Percentiles rank a stretch among this genome's conserved stretches.
phyloP scores from a whole-genome alignment of 2,888 invertebrate genomes.

The Cataglyphis altisquamis region DNA sequence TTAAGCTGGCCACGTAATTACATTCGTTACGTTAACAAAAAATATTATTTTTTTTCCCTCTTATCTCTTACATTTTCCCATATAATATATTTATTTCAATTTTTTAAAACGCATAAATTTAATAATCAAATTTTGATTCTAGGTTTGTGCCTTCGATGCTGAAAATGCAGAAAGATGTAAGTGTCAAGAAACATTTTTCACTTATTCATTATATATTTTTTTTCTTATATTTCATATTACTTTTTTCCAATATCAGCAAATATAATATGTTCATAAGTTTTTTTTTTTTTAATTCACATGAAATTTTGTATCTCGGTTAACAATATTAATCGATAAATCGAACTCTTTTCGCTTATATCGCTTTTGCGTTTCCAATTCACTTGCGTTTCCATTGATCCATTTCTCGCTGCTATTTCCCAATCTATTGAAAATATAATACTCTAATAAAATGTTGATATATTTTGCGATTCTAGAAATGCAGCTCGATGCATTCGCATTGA shows the following conservation, averaged over 20 bases:
- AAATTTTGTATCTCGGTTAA: not conserved
- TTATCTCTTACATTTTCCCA: not conserved
- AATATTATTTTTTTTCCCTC: not conserved
- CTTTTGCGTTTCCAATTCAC: not conserved
- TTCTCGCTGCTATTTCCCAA: not conserved
- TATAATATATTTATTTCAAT: not conserved
- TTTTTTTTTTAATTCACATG: not conserved
- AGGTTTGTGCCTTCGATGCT: not conserved
- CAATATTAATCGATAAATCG: conserved; percentile 7
- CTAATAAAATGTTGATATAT: not conserved
- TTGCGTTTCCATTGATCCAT: not conserved
- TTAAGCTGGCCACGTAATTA: not conserved
- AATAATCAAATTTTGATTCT: not conserved
- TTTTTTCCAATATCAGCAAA: not conserved
- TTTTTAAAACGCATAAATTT: not conserved
- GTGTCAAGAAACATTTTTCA: not conserved
- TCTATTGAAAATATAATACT: not conserved
- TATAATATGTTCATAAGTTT: not conserved
- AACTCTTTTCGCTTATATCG: not conserved
- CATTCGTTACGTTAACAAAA: not conserved
- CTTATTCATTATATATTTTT: not conserved
- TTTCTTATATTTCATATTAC: not conserved
- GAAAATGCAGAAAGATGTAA: not conserved
- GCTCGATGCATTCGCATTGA: not conserved
- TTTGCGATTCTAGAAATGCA: not conserved